phyloP scores from a whole-genome alignment of 2,113 vertebrate species.

The Cyanoramphus novaezelandiae region DNA sequence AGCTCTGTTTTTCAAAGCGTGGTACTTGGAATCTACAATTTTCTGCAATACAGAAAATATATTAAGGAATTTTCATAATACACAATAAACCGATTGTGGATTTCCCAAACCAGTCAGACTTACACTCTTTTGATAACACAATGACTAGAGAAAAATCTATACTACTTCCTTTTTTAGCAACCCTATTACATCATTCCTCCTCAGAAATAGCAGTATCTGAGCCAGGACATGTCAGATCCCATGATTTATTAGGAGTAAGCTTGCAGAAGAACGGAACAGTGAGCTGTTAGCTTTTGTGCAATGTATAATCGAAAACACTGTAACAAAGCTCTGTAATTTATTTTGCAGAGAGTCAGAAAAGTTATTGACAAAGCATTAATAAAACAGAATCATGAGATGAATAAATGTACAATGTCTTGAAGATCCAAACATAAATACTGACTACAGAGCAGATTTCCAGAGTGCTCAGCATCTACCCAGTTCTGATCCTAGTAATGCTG shows the following conservation, averaged over 20 bases:
- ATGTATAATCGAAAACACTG: not conserved
- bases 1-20: not conserved
- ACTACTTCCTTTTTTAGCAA: conserved; percentile 31
- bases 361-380: not conserved
- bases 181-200: conserved; percentile 12
- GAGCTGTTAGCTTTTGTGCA: not conserved
- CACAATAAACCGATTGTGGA: not conserved
- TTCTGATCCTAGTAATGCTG: fast-evolving
- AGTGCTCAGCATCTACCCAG: not conserved
- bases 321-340: not conserved
- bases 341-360: not conserved
- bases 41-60: not conserved
- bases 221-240: not conserved
- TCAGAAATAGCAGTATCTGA: not conserved
- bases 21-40: not conserved
- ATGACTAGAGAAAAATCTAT: conserved; percentile 3
- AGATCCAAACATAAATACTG: not conserved
- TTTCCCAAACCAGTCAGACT: not conserved
- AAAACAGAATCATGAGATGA: not conserved
- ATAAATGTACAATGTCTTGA: not conserved
- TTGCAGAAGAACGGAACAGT: not conserved
- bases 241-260: not conserved
- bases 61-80: not conserved
- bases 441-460: not conserved
- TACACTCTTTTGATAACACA: not conserved